Conservation (phyloP, 2,888 invertebrate genomes). For the Cephus pulcher region DNA sequence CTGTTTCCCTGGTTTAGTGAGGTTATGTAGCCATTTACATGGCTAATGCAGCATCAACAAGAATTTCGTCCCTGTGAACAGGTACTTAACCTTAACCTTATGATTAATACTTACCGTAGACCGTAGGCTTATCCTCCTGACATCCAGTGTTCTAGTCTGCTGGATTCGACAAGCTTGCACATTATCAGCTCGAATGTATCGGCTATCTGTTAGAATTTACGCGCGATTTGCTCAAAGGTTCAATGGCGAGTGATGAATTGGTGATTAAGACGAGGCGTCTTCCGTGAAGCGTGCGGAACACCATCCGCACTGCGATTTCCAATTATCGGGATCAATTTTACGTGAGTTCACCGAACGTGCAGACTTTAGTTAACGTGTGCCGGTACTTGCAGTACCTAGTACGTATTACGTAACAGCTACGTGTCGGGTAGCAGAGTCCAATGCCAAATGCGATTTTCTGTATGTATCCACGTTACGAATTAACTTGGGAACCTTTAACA, state of each 20-base stretch:
- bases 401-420: neutral
- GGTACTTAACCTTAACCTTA: neutral
- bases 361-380: neutral
- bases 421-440: neutral
- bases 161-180: constrained; percentile 15
- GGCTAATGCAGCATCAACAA: neutral
- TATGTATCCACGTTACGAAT: neutral
- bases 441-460: neutral
- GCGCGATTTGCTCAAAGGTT: constrained; percentile 40
- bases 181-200: constrained; percentile 34
- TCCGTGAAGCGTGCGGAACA: constrained; percentile 21
- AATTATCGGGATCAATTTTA: neutral
- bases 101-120: neutral
- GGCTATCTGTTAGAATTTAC: constrained; percentile 42
- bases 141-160: neutral
- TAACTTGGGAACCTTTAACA: neutral
- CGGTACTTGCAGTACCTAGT: neutral
- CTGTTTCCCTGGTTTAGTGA: neutral
- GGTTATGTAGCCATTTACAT: neutral
- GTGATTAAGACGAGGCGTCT: constrained; percentile 44
- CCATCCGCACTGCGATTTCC: constrained; percentile 5
- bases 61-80: neutral
- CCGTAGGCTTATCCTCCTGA: neutral
- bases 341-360: neutral
- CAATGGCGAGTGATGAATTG: constrained; percentile 53